Base-by-base conservation (phyloP, 2,113 vertebrate genomes). In the Felis catus region DNA sequence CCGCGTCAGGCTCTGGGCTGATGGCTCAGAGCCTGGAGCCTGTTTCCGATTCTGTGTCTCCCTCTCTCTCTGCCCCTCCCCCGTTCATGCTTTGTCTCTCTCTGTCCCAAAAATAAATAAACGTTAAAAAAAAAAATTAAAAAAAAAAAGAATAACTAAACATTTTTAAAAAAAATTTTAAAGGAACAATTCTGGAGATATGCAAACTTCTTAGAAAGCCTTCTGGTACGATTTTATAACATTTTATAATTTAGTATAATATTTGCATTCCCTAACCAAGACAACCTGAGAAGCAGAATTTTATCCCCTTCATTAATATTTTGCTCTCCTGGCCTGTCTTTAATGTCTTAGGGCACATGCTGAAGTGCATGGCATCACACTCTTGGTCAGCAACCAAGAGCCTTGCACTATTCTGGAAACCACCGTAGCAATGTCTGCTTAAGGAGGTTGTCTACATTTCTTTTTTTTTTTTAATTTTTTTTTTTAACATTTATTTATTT, bases 231-330 rank as follows among this genome's bases (percentile, higher is more conserved):
- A 68, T 82, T 58, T 76, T 68, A 29, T 66, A 74, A 68, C 48
- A 12, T 90, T 76, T 89, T 58, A 19, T 70, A 11, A 79, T 55
- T 41, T 31, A 16, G 58, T 36, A 8, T 25, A 66, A 76, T 25
- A 39, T 36, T 73, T 87, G 88, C 23, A 27, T 29, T 11, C 58
- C 36, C 74, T 87, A 73, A 55, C 55, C 25, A 29, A 29, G 65
- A 33, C 41, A 10, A 1, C 11, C 19, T 29, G 25, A 48, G 63
- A 45, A 61, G 48, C 3, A 31, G 71, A 63, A 58, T 66, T 91
- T 27, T 41, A 6, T 27, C 2, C 25, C 55, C 2, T 51, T 53
- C 5, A 0, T 29, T 15, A 63, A 13, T 8, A 2, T 9, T 36
- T 58, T n/a, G 45, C 82, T 80, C 55, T 73, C 25, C 31, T 93